phyloP scores from a whole-genome alignment of 2,113 vertebrate genomes.

The Oxygymnocypris stewartii region DNA sequence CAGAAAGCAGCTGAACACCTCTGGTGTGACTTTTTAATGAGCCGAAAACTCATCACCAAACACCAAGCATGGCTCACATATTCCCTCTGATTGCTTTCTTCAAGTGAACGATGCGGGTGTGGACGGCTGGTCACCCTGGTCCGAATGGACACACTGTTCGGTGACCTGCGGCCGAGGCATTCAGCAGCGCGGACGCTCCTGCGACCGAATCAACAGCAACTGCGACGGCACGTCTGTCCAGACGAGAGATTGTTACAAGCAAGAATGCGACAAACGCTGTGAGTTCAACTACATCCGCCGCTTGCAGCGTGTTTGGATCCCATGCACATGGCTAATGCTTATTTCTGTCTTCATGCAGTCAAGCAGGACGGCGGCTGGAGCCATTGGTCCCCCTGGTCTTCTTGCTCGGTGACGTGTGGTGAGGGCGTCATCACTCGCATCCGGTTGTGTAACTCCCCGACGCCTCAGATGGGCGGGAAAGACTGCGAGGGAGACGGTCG shows the following conservation, averaged over 20 bases:
- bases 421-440: constrained; percentile 92
- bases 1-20: too few species aligned
- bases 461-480: constrained; percentile 92
- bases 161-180: constrained; percentile 92
- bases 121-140: constrained; percentile 97
- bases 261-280: constrained; percentile 98
- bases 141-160: constrained; percentile 96
- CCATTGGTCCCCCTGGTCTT: constrained; percentile 99
- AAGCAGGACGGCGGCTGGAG: constrained; percentile 98
- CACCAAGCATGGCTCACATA: background rate
- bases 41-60: too few species aligned
- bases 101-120: constrained; percentile 83
- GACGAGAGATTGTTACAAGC: constrained; percentile 93
- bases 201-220: constrained; percentile 94
- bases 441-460: constrained; percentile 97
- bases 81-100: background rate
- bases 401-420: constrained; percentile 94
- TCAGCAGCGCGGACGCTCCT: constrained; percentile 96
- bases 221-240: constrained; percentile 97
- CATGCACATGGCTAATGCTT: background rate
- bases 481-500: constrained; percentile 90
- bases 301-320: background rate
- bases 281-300: constrained; percentile 64
- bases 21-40: too few species aligned
- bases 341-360: constrained; percentile 74